phyloP scores from a whole-genome alignment of 1,140 invertebrate genomes.

The Sarcophaga bullata region DNA sequence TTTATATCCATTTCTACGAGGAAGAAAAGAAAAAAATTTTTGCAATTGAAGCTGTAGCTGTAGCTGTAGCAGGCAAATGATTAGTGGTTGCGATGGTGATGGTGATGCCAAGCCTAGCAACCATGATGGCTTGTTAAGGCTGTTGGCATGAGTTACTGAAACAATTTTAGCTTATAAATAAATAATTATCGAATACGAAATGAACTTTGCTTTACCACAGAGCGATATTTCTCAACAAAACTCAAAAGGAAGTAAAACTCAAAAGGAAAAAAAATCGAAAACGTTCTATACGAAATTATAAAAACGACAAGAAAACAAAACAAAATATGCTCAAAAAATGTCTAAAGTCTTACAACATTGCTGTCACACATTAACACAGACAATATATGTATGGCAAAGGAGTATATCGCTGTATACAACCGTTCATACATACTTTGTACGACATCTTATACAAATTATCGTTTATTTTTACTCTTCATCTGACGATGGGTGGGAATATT shows the following conservation, averaged over 20 bases:
- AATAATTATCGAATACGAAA: slow-evolving; percentile 60
- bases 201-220: neutral
- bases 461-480: no score
- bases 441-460: no score
- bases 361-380: neutral
- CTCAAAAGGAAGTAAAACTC: neutral
- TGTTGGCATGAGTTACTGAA: slow-evolving; percentile 61
- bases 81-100: neutral
- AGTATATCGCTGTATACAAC: no score
- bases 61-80: neutral
- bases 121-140: slow-evolving; percentile 31
- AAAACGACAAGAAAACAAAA: neutral
- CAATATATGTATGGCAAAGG: neutral
- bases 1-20: no score
- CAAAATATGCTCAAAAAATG: neutral
- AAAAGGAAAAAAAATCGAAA: neutral
- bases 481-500: no score
- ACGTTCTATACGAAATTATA: neutral
- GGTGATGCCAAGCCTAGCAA: neutral
- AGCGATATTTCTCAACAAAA: neutral
- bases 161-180: slow-evolving; percentile 64
- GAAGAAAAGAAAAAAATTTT: no score
- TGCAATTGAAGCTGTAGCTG: no score
- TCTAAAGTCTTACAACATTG: neutral
- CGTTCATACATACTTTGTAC: no score